Percentiles rank a stretch among this genome's conserved stretches.
These are phyloP conservation scores for Drosophila lacertosa DNA, from an alignment of 1,140 invertebrate species.

Conservation along the genomic window DNA sequence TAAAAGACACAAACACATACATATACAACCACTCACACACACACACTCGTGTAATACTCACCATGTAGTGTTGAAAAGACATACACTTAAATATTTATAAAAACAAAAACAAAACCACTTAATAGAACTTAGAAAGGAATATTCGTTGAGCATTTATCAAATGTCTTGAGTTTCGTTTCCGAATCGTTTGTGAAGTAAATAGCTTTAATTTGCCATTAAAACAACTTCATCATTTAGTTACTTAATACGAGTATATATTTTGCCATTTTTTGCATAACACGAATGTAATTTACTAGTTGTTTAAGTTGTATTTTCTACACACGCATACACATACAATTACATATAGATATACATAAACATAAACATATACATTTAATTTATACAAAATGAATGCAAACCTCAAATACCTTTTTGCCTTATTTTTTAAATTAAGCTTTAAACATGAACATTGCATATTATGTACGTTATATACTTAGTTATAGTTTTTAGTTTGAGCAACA, in stretches of 20 bases:
- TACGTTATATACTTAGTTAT: constrained; percentile 60
- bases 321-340: constrained; percentile 7
- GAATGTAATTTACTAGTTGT: constrained; percentile 42
- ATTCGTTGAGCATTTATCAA: constrained; percentile 58
- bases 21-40: constrained; percentile 21
- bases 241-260: constrained; percentile 56
- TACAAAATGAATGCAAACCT: constrained; percentile 54
- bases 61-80: constrained; percentile 15
- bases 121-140: constrained; percentile 30
- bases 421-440: constrained; percentile 73
- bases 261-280: constrained; percentile 61
- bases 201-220: constrained; percentile 83
- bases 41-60: constrained; percentile 29
- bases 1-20: constrained; percentile 23
- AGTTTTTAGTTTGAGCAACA: constrained; percentile 56
- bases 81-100: constrained; percentile 45
- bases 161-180: constrained; percentile 45
- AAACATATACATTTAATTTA: constrained; percentile 33
- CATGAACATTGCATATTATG: constrained; percentile 32
- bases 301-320: constrained; percentile 37
- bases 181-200: constrained; percentile 68
- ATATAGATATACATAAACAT: constrained; percentile 13
- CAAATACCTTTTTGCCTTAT: constrained; percentile 75
- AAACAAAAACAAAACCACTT: constrained; percentile 31
- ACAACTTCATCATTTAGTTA: constrained; percentile 46